A percentile compares a stretch with the other conserved stretches of the same genome.
Conservation (phyloP, 2,113 vertebrate species). For the Pseudorhombus dupliciocellatus region DNA sequence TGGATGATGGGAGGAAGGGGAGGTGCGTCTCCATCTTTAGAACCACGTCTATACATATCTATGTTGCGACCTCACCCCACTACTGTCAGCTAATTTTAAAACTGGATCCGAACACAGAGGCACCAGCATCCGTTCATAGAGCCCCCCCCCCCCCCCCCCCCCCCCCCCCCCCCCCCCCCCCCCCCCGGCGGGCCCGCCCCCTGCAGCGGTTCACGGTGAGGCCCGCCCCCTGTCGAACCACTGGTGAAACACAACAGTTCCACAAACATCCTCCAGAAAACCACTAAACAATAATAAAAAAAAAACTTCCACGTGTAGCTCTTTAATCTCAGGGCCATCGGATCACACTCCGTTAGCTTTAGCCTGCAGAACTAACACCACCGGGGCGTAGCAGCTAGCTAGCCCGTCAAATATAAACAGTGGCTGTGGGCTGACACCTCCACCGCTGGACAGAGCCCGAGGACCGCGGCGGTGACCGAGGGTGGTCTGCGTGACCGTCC, state of each 20-base stretch:
- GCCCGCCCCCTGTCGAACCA: not conserved
- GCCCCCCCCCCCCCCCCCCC: no score
- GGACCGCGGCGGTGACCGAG: not conserved
- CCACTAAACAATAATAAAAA: not conserved
- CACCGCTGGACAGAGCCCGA: not conserved
- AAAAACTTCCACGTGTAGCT: not conserved
- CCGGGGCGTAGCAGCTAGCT: not conserved
- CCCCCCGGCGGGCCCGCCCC: no score
- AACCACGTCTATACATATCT: no score
- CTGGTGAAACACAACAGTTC: not conserved
- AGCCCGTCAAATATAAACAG: not conserved
- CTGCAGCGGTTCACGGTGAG: not conserved
- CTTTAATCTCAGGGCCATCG: not conserved
- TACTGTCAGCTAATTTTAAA: no score
- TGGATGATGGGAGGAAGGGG: no score
- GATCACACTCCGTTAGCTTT: not conserved
- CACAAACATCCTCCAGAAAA: not conserved
- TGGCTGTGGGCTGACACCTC: not conserved
- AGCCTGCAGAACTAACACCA: not conserved
- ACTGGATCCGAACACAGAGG: no score
- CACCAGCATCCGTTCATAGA: no score
- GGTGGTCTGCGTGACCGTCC: slow-evolving; percentile 10
- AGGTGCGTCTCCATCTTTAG: no score
- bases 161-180: no score
- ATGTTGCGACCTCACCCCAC: no score